phyloP scores from a whole-genome alignment of 2,113 vertebrate species.

The Taurulus bubalis region DNA sequence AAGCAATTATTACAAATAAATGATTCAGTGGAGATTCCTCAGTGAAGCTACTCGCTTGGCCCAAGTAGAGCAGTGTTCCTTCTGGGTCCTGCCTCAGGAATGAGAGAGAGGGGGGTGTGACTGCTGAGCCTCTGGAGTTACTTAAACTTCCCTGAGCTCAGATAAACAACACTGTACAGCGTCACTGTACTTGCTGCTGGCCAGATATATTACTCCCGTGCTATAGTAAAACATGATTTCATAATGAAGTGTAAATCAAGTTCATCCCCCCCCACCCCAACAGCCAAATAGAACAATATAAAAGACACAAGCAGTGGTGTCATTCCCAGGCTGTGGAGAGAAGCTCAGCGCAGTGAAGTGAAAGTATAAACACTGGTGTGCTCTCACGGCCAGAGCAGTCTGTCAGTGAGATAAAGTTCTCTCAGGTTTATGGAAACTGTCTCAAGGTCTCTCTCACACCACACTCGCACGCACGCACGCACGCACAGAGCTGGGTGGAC shows the following conservation, averaged over 20 bases:
- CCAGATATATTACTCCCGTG: neutral
- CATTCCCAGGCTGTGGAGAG: conserved; percentile 14
- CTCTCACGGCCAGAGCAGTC: conserved; percentile 33
- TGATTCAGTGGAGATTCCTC: neutral
- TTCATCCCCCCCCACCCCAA: neutral
- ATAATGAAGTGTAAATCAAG: conserved; percentile 31
- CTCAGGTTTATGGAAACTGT: conserved; percentile 38
- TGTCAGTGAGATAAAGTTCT: conserved; percentile 21
- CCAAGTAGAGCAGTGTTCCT: conserved; percentile 16
- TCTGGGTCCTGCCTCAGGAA: conserved; percentile 54
- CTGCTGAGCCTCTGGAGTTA: conserved; percentile 23
- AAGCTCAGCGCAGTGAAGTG: conserved; percentile 11
- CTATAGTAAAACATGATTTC: conserved; percentile 5
- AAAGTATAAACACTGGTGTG: conserved; percentile 29
- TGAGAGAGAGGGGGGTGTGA: conserved; percentile 22
- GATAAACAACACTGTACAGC: conserved; percentile 23
- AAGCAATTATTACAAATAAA: neutral
- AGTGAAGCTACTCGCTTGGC: neutral
- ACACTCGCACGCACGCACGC: no score
- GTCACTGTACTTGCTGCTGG: neutral
- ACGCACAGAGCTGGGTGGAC: neutral
- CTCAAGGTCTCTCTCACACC: conserved; percentile 40
- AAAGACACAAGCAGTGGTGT: conserved; percentile 16
- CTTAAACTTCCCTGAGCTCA: conserved; percentile 31
- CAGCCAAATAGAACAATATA: conserved; percentile 1